Conservation (phyloP, 2,113 vertebrate species). For the Vidua chalybeata region DNA sequence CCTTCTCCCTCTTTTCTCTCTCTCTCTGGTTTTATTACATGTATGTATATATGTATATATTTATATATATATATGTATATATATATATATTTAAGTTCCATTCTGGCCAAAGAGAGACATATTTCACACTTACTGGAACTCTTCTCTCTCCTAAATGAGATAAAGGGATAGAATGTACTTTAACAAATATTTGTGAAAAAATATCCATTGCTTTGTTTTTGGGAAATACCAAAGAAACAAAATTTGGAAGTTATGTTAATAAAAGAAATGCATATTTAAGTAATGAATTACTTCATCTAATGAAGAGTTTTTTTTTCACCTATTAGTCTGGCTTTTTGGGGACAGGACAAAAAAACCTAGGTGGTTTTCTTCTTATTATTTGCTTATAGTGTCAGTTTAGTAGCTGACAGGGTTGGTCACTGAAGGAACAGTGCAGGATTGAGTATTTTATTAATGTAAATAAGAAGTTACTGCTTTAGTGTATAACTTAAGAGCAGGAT, state of each 20-base stretch:
- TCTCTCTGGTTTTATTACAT: neutral
- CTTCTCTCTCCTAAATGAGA: constrained; percentile 42
- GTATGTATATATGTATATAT: neutral
- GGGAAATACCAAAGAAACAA: neutral
- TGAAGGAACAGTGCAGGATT: neutral
- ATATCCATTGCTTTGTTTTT: constrained; percentile 32
- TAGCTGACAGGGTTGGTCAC: neutral
- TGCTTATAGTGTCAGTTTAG: neutral
- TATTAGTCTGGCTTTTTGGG: neutral
- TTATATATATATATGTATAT: neutral
- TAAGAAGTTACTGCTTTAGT: neutral
- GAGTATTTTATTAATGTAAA: neutral
- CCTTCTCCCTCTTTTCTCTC: neutral
- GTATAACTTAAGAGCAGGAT: neutral
- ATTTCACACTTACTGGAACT: constrained; percentile 67
- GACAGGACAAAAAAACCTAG: neutral
- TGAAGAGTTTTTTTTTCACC: neutral
- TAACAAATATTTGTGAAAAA: constrained; percentile 31
- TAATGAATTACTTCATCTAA: neutral
- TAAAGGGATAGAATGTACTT: constrained; percentile 6
- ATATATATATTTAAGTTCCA: neutral
- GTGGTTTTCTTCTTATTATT: neutral
- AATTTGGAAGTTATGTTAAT: neutral
- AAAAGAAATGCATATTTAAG: neutral
- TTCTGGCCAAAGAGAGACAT: constrained; percentile 39